phyloP scores from a whole-genome alignment of 2,888 invertebrate genomes.

The Zeuzera pyrina region DNA sequence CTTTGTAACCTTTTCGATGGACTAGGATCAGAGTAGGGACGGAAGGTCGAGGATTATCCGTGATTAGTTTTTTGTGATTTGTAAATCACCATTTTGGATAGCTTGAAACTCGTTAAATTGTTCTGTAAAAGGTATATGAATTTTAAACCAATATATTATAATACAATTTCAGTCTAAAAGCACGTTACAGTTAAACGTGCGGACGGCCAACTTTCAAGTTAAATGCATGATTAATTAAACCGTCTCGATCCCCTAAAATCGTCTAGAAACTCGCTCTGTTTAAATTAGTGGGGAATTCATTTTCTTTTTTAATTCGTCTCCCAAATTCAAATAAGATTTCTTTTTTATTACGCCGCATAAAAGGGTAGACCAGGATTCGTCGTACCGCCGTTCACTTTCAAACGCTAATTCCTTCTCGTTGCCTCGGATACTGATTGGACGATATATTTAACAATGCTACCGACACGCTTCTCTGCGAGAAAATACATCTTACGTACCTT shows the following conservation, averaged over 20 bases:
- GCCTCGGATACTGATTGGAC: slow-evolving; percentile 66
- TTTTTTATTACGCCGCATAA: slow-evolving; percentile 62
- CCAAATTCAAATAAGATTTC: slow-evolving; percentile 69
- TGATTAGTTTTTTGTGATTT: slow-evolving; percentile 46
- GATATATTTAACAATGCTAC: slow-evolving; percentile 70
- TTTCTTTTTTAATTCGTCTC: slow-evolving; percentile 68
- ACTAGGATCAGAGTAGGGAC: slow-evolving; percentile 46
- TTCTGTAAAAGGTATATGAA: not conserved
- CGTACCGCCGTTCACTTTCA: slow-evolving; percentile 44
- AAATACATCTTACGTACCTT: slow-evolving; percentile 63
- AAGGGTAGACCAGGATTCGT: slow-evolving; percentile 60
- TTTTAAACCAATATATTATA: not conserved
- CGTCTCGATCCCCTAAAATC: slow-evolving; percentile 55
- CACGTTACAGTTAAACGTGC: slow-evolving; percentile 6
- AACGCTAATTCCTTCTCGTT: slow-evolving; percentile 64
- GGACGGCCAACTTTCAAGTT: slow-evolving; percentile 31
- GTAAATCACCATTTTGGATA: not conserved
- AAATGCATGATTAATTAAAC: slow-evolving; percentile 59
- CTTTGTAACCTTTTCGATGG: slow-evolving; percentile 57
- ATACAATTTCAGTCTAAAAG: no score
- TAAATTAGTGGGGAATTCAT: slow-evolving; percentile 68
- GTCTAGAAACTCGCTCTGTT: slow-evolving; percentile 54
- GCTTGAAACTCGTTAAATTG: no score
- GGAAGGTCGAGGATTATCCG: slow-evolving; percentile 46
- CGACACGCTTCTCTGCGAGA: slow-evolving; percentile 58